Conservation (phyloP, 2,113 vertebrate species). For the Lophochroa leadbeateri region DNA sequence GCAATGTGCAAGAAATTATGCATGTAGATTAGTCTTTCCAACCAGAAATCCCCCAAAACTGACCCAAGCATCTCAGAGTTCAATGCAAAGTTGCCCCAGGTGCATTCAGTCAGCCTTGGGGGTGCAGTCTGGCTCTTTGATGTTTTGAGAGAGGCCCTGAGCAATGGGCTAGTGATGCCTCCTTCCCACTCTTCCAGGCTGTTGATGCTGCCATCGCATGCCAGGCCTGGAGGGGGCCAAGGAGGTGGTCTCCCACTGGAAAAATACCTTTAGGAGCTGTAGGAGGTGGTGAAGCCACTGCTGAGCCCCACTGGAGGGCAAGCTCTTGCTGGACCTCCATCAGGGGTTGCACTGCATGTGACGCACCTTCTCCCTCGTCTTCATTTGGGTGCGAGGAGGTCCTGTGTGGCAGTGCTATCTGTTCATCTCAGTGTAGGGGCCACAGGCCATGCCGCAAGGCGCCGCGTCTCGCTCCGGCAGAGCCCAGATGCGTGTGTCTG, state of each 20-base stretch:
- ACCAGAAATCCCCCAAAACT: not conserved
- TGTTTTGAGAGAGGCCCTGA: not conserved
- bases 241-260: not conserved
- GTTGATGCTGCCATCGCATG: rapidly evolving
- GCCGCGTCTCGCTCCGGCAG: not conserved
- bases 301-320: not conserved
- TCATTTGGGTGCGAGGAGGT: rapidly evolving
- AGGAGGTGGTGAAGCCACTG: not conserved
- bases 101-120: not conserved
- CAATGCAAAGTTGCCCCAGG: not conserved
- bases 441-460: rapidly evolving
- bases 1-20: slow-evolving; percentile 4
- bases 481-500: not conserved
- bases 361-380: not conserved
- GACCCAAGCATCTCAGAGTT: not conserved
- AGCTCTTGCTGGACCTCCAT: not conserved
- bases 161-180: rapidly evolving
- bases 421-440: not conserved
- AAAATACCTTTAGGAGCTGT: not conserved
- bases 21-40: not conserved
- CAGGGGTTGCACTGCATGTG: not conserved
- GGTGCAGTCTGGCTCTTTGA: not conserved
- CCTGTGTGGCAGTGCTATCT: not conserved
- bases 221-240: rapidly evolving
- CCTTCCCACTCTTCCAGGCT: not conserved